Base-by-base conservation (phyloP, 2,888 invertebrate genomes). In the Rambutsinella grinnellia region DNA sequence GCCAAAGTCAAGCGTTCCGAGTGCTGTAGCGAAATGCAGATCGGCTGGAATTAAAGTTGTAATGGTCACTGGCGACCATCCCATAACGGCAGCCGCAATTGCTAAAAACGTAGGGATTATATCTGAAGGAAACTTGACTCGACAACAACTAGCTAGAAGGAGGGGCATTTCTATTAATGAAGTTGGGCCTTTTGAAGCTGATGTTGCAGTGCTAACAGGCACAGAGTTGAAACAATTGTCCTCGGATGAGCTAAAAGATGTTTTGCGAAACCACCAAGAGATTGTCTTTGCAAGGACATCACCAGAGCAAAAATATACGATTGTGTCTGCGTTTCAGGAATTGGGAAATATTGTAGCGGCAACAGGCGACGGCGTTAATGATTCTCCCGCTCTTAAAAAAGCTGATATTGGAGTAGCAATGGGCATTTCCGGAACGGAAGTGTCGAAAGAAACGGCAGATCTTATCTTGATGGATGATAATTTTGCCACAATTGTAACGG, bases 21-120 rank as follows among this genome's bases (percentile, higher is more conserved):
- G 90, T 84, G 93, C 93, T 0, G 92, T 93, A 57, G 88, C 88
- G 46, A 89, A 91, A 66, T 93, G 93, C 80, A 90, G 92, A 24
- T 89, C 89, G n/a, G 93, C 94, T 0, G 93, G 93, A 1, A 79
- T 79, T 17, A 80, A 80, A 76, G 93, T 93, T 85, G 96, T 96
- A 88, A 96, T 96, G 93, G 91, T 93, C 8, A 93, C 93, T 0
- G 93, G 93, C 8, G 76, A 70, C 28, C 77, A 77, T 23, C 75
- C 68, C 0, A 47, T 74, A 6, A 78, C 78, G 1, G 78, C 78
- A 1, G 61, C 74, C n/a, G 74, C 78, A 13, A 74, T 81, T 88
- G 96, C 96, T 85, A 95, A 95, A 89, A 94, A 94, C 58, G 96
- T 96, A 82, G 96, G 96, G 85, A 96, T 96, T 87, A 96, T 96